These are phyloP conservation scores for Lysandra coridon DNA, from an alignment of 2,888 invertebrate species.

Conservation along the genomic window DNA sequence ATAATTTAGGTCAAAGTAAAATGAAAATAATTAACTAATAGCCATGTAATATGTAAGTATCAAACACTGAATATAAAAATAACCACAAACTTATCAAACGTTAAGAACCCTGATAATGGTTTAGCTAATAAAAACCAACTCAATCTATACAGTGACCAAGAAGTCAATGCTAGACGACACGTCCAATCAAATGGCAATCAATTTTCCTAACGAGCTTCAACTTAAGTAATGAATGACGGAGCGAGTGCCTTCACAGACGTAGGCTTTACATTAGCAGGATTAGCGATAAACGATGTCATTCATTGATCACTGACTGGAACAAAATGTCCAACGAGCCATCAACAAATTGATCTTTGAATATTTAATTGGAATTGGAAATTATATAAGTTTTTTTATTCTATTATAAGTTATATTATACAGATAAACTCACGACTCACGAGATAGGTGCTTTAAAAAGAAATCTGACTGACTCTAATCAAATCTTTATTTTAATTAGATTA, in stretches of 20 bases:
- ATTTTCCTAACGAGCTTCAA: background rate
- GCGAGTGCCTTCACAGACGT: background rate
- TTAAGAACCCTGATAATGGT: background rate
- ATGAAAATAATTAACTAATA: background rate
- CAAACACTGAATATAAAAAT: too few species aligned
- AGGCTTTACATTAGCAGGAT: background rate
- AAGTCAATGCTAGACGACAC: background rate
- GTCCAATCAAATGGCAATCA: background rate
- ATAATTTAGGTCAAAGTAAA: too few species aligned
- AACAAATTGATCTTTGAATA: background rate
- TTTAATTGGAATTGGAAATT: background rate
- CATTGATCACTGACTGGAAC: background rate
- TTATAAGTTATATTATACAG: too few species aligned
- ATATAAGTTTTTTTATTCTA: background rate
- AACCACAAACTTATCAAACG: too few species aligned
- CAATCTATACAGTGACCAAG: background rate
- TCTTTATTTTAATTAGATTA: too few species aligned
- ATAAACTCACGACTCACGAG: too few species aligned
- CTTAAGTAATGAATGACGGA: background rate
- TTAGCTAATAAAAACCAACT: background rate
- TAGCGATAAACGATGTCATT: constrained; percentile 5
- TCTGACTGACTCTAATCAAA: too few species aligned
- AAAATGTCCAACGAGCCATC: background rate
- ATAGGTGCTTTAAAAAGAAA: too few species aligned
- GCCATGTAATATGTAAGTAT: too few species aligned